Base-by-base conservation (phyloP, 2,888 invertebrate species). In the Mythimna vitellina region DNA sequence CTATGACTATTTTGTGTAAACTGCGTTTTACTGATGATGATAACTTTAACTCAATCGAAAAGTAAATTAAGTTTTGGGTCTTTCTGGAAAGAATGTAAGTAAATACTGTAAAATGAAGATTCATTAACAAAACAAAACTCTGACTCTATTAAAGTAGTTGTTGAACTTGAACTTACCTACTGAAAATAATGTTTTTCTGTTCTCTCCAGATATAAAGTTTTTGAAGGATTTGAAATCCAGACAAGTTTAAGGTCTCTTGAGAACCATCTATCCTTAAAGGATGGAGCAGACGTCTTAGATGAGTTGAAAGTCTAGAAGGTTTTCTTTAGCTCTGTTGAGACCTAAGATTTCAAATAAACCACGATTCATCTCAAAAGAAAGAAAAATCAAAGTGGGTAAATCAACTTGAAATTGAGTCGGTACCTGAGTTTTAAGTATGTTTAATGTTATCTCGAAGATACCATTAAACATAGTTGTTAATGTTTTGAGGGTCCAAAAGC, bases 361-460 rank as follows among this genome's bases (percentile, higher is more conserved):
- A 7, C 14, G 1, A 12, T 25, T 42, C 10, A n/a, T 17, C 25
- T 22, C 0, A 72, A 78, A 60, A 61, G 0, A 9, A 60, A 70
- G 56, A 7, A 20, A 60, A 42, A 5, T 51, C 9, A n/a, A 38
- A 60, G n/a, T 53, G 25, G 49, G 35, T 57, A 32, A 42, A 49
- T 60, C 12, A 53, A 22, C 14, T 14, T 75, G 61, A 56, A 35
- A 62, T 61, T 17, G 32, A 58, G 51, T 51, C 20, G 22, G 42
- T 51, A 29, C 29, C 35, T 49, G 29, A 53, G 70, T 58, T 60
- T 54, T 71, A 29, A 69, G 78, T 71, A 61, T 71, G 73, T 71
- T 61, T 78, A 78, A 78, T 49, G 73, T 46, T 79, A 79, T 79
- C 80, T 63, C 35, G 46, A 73, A 29, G 29, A 29, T 29, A 29